These are phyloP conservation scores for Reticulitermes speratus DNA, from an alignment of 1,140 invertebrate genomes.

Conservation along the genomic window DNA sequence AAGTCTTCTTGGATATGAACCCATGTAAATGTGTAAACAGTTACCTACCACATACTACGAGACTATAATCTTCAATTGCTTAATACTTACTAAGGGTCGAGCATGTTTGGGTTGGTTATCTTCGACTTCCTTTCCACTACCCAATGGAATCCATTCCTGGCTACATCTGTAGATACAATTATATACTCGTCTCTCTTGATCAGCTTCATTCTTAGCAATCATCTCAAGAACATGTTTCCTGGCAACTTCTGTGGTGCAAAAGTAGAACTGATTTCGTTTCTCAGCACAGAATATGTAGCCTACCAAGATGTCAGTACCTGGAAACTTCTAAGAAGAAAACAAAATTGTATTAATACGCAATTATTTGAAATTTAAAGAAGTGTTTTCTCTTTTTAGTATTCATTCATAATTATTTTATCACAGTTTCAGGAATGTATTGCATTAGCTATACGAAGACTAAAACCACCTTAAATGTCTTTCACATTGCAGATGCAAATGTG, in stretches of 20 bases:
- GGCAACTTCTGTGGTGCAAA: constrained; percentile 60
- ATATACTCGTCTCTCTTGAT: constrained; percentile 61
- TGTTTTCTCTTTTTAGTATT: background rate
- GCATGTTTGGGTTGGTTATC: constrained; percentile 52
- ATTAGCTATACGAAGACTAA: no score
- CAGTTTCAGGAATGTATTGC: no score
- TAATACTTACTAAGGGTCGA: constrained; percentile 47
- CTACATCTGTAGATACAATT: constrained; percentile 61
- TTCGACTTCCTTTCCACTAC: constrained; percentile 63
- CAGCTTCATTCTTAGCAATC: constrained; percentile 57
- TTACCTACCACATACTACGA: no score
- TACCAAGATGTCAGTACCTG: constrained; percentile 59
- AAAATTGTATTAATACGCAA: background rate
- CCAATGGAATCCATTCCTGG: constrained; percentile 59
- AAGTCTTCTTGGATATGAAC: no score
- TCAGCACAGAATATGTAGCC: constrained; percentile 64
- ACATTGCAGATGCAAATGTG: no score
- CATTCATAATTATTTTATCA: background rate
- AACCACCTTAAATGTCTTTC: no score
- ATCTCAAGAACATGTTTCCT: constrained; percentile 50
- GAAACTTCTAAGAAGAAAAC: constrained; percentile 44
- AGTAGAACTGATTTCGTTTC: constrained; percentile 63
- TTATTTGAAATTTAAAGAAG: background rate
- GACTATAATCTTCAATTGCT: no score
- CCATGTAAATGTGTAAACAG: no score